Percentiles rank a stretch among this genome's conserved stretches.
phyloP scores from a whole-genome alignment of 1,140 invertebrate genomes.

The Amphibalanus amphitrite region DNA sequence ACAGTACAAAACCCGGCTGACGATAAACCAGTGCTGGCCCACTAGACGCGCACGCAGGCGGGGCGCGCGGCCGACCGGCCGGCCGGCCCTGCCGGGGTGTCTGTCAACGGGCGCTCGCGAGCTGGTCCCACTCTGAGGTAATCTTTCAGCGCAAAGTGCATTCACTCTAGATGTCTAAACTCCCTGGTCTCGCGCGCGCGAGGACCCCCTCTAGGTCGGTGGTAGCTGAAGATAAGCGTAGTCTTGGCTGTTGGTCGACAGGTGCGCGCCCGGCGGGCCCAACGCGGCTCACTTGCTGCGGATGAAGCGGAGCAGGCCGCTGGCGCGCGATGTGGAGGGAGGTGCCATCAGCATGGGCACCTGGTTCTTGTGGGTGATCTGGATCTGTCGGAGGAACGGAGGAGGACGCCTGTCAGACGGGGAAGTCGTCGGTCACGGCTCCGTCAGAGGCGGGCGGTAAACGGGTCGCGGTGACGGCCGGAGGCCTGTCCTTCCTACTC shows the following conservation, averaged over 20 bases:
- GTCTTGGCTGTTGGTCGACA: conserved; percentile 14
- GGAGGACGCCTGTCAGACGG: conserved; percentile 9
- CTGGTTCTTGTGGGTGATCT: conserved; percentile 91
- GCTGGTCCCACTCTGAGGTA: background rate
- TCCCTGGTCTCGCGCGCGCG: background rate
- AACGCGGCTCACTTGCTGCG: conserved; percentile 13
- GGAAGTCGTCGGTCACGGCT: background rate
- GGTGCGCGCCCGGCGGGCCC: conserved; percentile 3
- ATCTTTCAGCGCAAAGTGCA: background rate
- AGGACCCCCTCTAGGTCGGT: conserved; percentile 9
- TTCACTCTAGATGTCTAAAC: conserved; percentile 3
- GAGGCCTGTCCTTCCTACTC: too few relatives aligned
- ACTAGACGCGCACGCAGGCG: background rate
- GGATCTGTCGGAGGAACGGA: conserved; percentile 54
- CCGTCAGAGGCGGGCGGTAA: background rate
- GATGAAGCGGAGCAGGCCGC: conserved; percentile 15
- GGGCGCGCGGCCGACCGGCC: too few relatives aligned
- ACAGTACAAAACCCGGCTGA: background rate
- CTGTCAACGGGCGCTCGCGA: background rate
- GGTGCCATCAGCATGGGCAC: conserved; percentile 93
- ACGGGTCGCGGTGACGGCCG: background rate
- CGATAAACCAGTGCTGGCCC: background rate
- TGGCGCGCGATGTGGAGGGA: conserved; percentile 31
- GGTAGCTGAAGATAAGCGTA: conserved; percentile 15
- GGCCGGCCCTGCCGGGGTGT: too few relatives aligned